Evolutionary conservation across 2,113 vertebrate genomes (phyloP), one percentile per base, ranked within the genome.

Genomic region (Otocyon megalotis): DNA sequence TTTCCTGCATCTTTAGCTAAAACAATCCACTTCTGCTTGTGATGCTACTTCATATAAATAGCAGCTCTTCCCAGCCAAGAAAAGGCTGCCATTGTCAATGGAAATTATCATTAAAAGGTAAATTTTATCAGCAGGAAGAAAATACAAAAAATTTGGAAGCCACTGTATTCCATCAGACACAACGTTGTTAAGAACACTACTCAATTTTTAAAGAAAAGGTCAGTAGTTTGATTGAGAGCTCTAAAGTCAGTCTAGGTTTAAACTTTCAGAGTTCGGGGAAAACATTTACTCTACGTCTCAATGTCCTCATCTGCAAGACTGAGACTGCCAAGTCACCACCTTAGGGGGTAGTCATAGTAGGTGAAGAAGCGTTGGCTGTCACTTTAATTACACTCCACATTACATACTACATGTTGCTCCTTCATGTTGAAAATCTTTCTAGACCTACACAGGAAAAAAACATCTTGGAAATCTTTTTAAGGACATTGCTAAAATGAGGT

Each of bases 21-120:
- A 99, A 99, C 99, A 99, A 65, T 99, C 99, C 1, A 99, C 99
- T 97, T 99, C 99, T 1, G 99, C 99, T 53, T 81, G 16, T 97
- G 99, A 99, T 63, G 98, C 99, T 8, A 99, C 99, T 99, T 99
- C 99, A 96, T 99, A 99, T 54, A 99, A 98, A 97, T 99, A 99
- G 53, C 99, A 99, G 13, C 99, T 99, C 93, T 99, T 99, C 82
- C 99, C 99, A 84, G 99, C 99, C 98, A 99, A 98, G 96, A 99
- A 99, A 95, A 99, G 99, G 54, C 99, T 99, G 0, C 99, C 99
- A 0, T 99, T 99, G 92, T 99, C 99, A 3, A 99, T 99, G 94
- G 99, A 99, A 22, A 99, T 99, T 96, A 99, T 98, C 50, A 99
- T 99, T 82, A 99, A 97, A 96, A 99, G 98, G 90, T 99, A 99